Percentiles rank a stretch among this genome's conserved stretches.
phyloP scores from a whole-genome alignment of 2,888 invertebrate genomes.

The Eudiplozoon nipponicum region DNA sequence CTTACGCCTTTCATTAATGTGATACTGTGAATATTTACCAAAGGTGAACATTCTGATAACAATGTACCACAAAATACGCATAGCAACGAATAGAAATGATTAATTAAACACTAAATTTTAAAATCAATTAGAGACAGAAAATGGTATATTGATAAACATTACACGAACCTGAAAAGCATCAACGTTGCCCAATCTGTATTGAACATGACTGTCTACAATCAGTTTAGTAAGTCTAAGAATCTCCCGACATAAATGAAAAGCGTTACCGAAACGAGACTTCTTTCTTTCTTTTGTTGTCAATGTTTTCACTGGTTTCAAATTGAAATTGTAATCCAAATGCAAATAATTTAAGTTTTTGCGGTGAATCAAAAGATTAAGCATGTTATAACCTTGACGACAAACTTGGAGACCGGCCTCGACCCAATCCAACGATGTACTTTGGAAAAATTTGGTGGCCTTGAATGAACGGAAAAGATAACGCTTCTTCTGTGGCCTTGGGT shows the following conservation, averaged over 20 bases:
- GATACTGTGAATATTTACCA: no score
- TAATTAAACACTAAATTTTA: no score
- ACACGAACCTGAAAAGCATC: constrained; percentile 48
- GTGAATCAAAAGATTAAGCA: constrained; percentile 88
- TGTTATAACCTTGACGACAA: constrained; percentile 93
- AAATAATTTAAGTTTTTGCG: constrained; percentile 94
- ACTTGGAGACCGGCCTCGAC: constrained; percentile 39
- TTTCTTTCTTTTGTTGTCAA: constrained; percentile 94
- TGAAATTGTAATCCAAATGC: constrained; percentile 97
- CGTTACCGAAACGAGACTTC: constrained; percentile 46
- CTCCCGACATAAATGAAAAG: constrained; percentile 92
- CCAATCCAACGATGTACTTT: constrained; percentile 95
- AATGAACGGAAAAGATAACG: constrained; percentile 89
- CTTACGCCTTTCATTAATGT: no score
- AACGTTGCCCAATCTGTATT: constrained; percentile 88
- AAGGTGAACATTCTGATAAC: no score
- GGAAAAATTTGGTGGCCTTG: constrained; percentile 97
- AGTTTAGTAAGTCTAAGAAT: constrained; percentile 85
- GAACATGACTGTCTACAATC: constrained; percentile 92
- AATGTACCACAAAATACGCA: no score
- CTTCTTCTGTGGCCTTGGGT: constrained; percentile 92
- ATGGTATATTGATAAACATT: background rate
- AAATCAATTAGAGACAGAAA: no score
- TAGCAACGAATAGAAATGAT: no score
- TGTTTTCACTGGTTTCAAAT: constrained; percentile 92